Conservation (phyloP, 1,140 invertebrate species). For the Drosophila littoralis region DNA sequence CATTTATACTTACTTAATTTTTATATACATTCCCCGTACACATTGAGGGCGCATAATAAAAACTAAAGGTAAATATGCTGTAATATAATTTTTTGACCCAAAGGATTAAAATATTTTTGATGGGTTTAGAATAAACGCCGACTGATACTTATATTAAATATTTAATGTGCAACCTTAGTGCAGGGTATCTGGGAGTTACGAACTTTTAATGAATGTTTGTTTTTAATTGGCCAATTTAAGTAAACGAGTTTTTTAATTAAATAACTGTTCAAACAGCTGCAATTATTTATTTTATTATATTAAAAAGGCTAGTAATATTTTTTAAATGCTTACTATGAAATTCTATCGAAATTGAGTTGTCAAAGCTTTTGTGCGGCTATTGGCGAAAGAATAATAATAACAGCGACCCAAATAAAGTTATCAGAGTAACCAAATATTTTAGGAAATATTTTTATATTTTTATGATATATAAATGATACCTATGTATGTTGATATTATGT, state of each 20-base stretch:
- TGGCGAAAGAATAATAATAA: neutral
- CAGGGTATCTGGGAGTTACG: no score
- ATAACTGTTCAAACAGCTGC: constrained; percentile 7
- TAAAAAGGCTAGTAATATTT: neutral
- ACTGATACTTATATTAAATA: no score
- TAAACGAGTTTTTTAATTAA: neutral
- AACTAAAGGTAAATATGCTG: no score
- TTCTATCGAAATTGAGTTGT: neutral
- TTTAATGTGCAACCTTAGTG: no score
- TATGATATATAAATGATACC: no score
- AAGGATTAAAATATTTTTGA: no score
- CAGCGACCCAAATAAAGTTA: no score
- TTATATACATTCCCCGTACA: neutral
- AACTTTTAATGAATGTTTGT: neutral
- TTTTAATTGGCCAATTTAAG: constrained; percentile 3
- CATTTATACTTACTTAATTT: constrained; percentile 13
- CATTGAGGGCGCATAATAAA: no score
- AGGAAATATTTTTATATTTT: no score
- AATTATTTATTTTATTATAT: neutral
- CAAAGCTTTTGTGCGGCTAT: neutral
- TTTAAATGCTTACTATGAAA: neutral
- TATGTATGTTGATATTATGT: no score
- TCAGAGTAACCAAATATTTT: neutral
- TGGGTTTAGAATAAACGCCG: no score
- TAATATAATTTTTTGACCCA: no score